Evolutionary conservation across 2,797 vertebrate species (phyloP).

Genomic region (Enteromius treurensis): DNA sequence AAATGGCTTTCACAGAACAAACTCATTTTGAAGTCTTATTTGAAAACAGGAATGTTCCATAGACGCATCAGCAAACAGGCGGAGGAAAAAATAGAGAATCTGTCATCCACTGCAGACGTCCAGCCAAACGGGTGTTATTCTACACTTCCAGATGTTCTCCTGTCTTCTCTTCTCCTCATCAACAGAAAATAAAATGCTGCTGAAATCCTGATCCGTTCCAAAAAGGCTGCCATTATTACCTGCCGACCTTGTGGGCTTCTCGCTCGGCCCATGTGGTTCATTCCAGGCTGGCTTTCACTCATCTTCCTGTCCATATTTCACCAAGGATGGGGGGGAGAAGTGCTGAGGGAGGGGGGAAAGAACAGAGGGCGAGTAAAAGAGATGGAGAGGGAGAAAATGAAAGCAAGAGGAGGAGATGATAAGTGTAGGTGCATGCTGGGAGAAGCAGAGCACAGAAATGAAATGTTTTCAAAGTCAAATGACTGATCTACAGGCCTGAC

Average conservation of each 20-base stretch:
- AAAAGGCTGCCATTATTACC: slow-evolving; percentile 66
- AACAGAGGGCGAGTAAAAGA: slow-evolving; percentile 29
- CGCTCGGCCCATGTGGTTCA: slow-evolving; percentile 67
- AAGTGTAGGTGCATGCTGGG: slow-evolving; percentile 34
- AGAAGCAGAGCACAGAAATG: slow-evolving; percentile 34
- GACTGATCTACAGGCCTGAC: slow-evolving; percentile 11
- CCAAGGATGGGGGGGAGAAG: slow-evolving; percentile 48
- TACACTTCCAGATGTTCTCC: slow-evolving; percentile 65
- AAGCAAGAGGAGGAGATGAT: slow-evolving; percentile 44
- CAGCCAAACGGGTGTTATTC: slow-evolving; percentile 68
- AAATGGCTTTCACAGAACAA: slow-evolving; percentile 42
- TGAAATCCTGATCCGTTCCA: slow-evolving; percentile 59
- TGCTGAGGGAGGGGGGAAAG: slow-evolving; percentile 30
- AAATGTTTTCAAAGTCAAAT: slow-evolving; percentile 27
- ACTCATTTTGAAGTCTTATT: slow-evolving; percentile 49
- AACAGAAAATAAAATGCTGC: slow-evolving; percentile 50
- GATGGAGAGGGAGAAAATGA: slow-evolving; percentile 23
- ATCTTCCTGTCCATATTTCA: slow-evolving; percentile 74
- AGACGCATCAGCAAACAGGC: slow-evolving; percentile 52
- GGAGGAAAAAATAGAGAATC: slow-evolving; percentile 61
- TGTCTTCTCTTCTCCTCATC: slow-evolving; percentile 45
- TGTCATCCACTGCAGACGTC: slow-evolving; percentile 68
- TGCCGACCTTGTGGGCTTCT: slow-evolving; percentile 58
- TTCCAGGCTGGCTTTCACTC: slow-evolving; percentile 71
- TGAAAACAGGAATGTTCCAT: slow-evolving; percentile 54